Base-by-base conservation (phyloP, 1,140 invertebrate genomes). In the Lanistes nyassanus region DNA sequence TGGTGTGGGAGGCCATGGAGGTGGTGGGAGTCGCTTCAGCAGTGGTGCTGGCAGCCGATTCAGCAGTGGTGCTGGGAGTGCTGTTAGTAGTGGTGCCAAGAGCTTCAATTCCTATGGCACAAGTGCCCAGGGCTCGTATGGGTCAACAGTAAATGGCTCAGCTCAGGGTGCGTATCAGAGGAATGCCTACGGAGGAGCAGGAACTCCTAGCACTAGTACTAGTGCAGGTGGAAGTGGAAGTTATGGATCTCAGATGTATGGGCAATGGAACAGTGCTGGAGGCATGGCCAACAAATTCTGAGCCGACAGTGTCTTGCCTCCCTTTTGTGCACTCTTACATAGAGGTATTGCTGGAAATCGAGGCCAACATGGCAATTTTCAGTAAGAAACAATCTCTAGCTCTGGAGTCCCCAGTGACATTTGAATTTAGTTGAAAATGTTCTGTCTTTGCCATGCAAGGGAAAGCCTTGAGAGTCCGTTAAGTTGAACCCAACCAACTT, bases 51-150 rank as follows among this genome's bases (percentile, higher is more conserved):
- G 76, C 37, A 70, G 74, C 37, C 23, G 78, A 47, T 36, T 51
- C 31, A 36, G 62, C 19, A 69, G 74, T 68, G 34, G 69, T 64
- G 64, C 70, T 62, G 67, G 66, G 39, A 21, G 71, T 39, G 60
- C 72, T 42, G 75, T 71, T 26, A 19, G 67, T n/a, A 51, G 76
- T 51, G 72, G 76, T 74, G 66, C 37, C 58, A 72, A 73, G 21
- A 42, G 71, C 42, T 75, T 58, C 68, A 67, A 65, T 70, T 16
- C 51, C 9, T 26, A 26, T 39, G 34, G 53, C 16, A 16, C 42
- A 47, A 55, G 56, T 21, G 47, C 55, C 9, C 26, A 34, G 51
- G 56, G 68, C 31, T 56, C 26, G 3, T 60, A 42, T 56, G 55
- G 56, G 9, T 72, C 69, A 34, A 37, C 42, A 47, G 42, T 60